Conservation (phyloP, 2,888 invertebrate genomes). For the Palloptera scutellata region DNA sequence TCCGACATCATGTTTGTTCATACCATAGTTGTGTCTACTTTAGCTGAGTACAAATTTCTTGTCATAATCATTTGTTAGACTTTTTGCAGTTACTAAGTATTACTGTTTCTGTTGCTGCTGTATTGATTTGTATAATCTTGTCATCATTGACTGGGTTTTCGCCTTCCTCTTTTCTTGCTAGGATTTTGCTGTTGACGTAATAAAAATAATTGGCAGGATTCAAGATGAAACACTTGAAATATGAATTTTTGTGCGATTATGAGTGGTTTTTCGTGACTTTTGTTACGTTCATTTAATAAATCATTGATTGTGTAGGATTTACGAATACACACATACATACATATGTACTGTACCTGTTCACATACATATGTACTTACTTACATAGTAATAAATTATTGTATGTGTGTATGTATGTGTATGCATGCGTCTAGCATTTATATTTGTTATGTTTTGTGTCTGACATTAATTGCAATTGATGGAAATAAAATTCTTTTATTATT, state of each 20-base stretch:
- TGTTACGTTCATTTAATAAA: background rate
- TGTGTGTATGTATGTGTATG: background rate
- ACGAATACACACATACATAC: background rate
- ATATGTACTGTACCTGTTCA: background rate
- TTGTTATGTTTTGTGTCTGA: slow-evolving; percentile 1
- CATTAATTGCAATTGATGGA: background rate
- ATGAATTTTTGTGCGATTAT: background rate
- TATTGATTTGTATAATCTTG: too few relatives aligned
- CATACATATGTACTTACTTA: too few relatives aligned
- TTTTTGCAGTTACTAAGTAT: background rate
- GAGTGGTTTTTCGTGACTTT: background rate
- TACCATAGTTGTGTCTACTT: too few relatives aligned
- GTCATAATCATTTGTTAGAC: background rate
- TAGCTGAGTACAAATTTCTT: background rate
- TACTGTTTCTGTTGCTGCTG: background rate
- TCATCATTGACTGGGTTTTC: too few relatives aligned
- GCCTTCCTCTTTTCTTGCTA: too few relatives aligned
- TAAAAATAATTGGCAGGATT: slow-evolving; percentile 1
- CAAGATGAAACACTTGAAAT: background rate
- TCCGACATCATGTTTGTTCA: too few relatives aligned
- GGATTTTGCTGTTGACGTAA: background rate
- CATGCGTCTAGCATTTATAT: background rate
- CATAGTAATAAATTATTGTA: background rate
- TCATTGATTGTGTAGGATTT: background rate
- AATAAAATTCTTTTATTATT: slow-evolving; percentile 1